These are phyloP conservation scores for Pelosia muscerda DNA, from an alignment of 2,888 invertebrate species.

Conservation along the genomic window DNA sequence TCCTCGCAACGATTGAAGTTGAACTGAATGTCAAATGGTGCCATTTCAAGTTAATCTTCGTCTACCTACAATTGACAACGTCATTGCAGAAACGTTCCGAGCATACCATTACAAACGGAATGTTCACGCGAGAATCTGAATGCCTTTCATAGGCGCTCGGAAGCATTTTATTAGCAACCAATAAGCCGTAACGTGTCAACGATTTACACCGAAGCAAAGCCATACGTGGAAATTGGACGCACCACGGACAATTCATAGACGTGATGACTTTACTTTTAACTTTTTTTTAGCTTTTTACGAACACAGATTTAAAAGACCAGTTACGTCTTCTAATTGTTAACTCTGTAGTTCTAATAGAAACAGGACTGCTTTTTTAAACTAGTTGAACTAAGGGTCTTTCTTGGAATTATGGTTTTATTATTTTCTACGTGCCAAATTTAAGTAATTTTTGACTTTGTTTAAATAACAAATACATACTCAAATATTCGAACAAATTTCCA, in stretches of 20 bases:
- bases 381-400: too few relatives aligned
- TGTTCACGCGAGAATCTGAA: slow-evolving; percentile 62
- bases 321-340: not conserved
- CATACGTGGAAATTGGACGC: slow-evolving; percentile 44
- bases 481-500: too few relatives aligned
- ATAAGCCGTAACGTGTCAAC: slow-evolving; percentile 56
- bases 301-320: not conserved
- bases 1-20: slow-evolving; percentile 47
- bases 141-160: slow-evolving; percentile 57
- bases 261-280: not conserved
- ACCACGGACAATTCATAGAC: slow-evolving; percentile 22
- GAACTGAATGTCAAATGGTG: slow-evolving; percentile 52
- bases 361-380: too few relatives aligned
- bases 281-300: too few relatives aligned
- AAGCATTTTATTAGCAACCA: slow-evolving; percentile 68
- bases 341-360: not conserved
- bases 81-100: slow-evolving; percentile 51
- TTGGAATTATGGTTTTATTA: too few relatives aligned
- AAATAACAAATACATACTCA: too few relatives aligned
- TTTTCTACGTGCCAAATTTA: too few relatives aligned
- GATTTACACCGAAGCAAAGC: slow-evolving; percentile 30
- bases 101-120: slow-evolving; percentile 62
- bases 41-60: slow-evolving; percentile 31
- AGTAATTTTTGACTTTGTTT: too few relatives aligned
- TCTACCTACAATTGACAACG: slow-evolving; percentile 56